Base-by-base conservation (phyloP, 2,113 vertebrate genomes). In the Lepidothrix coronata region DNA sequence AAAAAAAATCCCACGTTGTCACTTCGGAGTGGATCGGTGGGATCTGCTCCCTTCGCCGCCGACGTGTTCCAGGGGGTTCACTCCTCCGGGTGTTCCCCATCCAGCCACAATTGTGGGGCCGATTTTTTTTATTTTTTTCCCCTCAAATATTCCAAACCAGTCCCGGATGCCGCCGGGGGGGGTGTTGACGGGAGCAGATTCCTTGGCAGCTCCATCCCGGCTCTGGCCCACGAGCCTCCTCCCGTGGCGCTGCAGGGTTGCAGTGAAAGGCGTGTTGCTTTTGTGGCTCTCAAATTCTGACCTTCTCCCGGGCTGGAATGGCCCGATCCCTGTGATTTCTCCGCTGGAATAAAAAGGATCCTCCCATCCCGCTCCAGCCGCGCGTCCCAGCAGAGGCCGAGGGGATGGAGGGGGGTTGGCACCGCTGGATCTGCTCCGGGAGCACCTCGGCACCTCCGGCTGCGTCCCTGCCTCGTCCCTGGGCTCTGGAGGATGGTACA, bases 311-410 rank as follows among this genome's bases (percentile, higher is more conserved):
- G 75, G 89, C 94, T 95, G 63, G 95, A 91, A 89, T 18, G 93
- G 91, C 96, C 97, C 97, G 86, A 88, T 35, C 37, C 51, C 85
- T 94, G 96, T 94, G 91, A 93, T 88, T 41, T 93, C 95, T 97
- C 94, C 88, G 57, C 55, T 95, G 96, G 97, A 97, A 97, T 96
- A 95, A 96, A 96, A 96, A 94, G 96, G 97, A 95, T 97, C 19
- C 95, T 95, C 96, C 95, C 94, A 39, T 65, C 92, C 58, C 49
- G 5, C 46, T 52, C 79, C 6, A 19, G 11, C 73, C 31, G 51
- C 8, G 49, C 62, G 2, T 65, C 49, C 28, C 23, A 43, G 85
- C 74, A 23, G 4, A 35, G 5, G 61, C 82, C 35, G 78, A 30
- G 21, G 63, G 63, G 63, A 24, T 33, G 43, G 43, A 66, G 63